phyloP scores from a whole-genome alignment of 2,888 invertebrate species.

The Drosophila melanosoma region DNA sequence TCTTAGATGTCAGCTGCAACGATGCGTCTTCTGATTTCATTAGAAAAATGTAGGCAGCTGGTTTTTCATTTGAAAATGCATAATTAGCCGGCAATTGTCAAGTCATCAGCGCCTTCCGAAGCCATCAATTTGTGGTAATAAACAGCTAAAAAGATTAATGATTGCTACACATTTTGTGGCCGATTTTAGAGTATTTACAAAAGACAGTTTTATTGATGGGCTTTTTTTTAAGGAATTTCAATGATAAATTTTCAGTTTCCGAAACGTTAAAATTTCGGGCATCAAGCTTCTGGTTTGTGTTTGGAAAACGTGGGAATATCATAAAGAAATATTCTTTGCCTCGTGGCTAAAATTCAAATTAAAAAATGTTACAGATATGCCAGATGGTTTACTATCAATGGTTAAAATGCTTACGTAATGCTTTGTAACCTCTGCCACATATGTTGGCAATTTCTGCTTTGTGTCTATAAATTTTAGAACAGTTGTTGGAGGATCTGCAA shows the following conservation, averaged over 20 bases:
- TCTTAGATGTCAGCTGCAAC: conserved; percentile 46
- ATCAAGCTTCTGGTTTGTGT: conserved; percentile 58
- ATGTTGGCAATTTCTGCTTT: conserved; percentile 45
- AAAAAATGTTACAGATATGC: conserved; percentile 9
- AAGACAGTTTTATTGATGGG: conserved; percentile 70
- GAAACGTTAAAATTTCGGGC: conserved; percentile 21
- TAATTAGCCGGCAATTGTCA: conserved; percentile 76
- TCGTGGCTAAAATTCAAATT: conserved; percentile 2
- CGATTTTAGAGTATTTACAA: conserved; percentile 33
- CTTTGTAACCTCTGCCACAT: conserved; percentile 41
- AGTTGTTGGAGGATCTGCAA: conserved; percentile 53
- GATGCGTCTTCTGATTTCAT: conserved; percentile 45
- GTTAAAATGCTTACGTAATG: conserved; percentile 23
- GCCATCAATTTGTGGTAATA: conserved; percentile 55
- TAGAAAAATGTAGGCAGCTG: conserved; percentile 34
- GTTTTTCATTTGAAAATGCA: conserved; percentile 41
- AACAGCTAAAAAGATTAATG: conserved; percentile 74
- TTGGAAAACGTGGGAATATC: conserved; percentile 49
- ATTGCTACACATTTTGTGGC: conserved; percentile 46
- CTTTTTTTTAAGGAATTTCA: conserved; percentile 21
- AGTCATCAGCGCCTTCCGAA: conserved; percentile 47
- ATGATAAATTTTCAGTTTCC: conserved; percentile 40
- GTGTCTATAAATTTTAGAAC: conserved; percentile 37
- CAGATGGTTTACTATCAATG: conserved; percentile 35
- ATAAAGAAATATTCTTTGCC: conserved; percentile 15